These are phyloP conservation scores for Siniperca knerii DNA, from an alignment of 2,113 vertebrate genomes.

Conservation along the genomic window DNA sequence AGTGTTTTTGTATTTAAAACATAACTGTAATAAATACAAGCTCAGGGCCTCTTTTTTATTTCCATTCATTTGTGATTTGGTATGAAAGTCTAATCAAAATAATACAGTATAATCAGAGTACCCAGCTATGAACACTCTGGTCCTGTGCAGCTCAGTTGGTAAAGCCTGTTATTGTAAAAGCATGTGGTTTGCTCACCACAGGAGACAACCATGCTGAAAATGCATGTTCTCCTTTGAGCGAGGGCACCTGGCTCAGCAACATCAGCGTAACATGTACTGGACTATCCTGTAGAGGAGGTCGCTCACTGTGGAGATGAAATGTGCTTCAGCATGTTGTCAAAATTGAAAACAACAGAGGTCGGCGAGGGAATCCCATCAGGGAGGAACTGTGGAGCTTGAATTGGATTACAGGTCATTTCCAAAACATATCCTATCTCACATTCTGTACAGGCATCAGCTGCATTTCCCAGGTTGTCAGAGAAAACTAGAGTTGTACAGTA, in stretches of 20 bases:
- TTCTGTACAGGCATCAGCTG: constrained; percentile 28
- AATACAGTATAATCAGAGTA: constrained; percentile 1
- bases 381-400: constrained; percentile 39
- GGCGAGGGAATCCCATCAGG: constrained; percentile 49
- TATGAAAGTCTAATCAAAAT: constrained; percentile 3
- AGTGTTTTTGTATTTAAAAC: too few relatives aligned
- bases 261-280: constrained; percentile 10
- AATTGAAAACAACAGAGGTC: constrained; percentile 55
- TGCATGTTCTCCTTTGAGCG: constrained; percentile 11
- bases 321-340: constrained; percentile 50
- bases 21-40: background rate
- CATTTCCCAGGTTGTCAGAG: constrained; percentile 22
- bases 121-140: background rate
- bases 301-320: constrained; percentile 49
- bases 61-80: background rate
- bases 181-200: constrained; percentile 27
- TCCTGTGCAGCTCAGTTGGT: background rate
- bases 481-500: background rate
- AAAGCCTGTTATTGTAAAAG: constrained; percentile 36
- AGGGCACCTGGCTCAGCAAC: constrained; percentile 47
- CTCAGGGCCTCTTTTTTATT: background rate
- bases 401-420: constrained; percentile 59
- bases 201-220: constrained; percentile 35
- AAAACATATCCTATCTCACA: constrained; percentile 46
- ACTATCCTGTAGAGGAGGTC: constrained; percentile 18